Conservation (phyloP, 2,797 vertebrate genomes). For the Pseudochaenichthys georgianus region DNA sequence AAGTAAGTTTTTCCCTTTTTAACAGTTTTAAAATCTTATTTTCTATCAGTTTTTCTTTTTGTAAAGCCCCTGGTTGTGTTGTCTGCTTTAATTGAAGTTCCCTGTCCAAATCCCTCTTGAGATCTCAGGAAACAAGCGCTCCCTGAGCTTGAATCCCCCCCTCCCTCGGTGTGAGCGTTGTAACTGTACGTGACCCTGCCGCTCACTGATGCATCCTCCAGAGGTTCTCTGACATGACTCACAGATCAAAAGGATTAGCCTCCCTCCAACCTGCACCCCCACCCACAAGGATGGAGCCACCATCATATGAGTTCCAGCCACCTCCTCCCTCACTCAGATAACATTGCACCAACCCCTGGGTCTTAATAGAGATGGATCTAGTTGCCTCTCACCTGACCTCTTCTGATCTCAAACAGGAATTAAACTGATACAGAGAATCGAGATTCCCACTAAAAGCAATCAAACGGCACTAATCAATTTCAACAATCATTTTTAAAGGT, state of each 20-base stretch:
- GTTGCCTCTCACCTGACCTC: conserved; percentile 72
- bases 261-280: conserved; percentile 60
- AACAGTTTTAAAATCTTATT: not conserved
- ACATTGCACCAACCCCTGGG: conserved; percentile 61
- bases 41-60: not conserved
- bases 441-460: conserved; percentile 52
- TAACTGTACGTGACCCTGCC: conserved; percentile 74
- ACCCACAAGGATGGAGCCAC: conserved; percentile 50
- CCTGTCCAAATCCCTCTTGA: conserved; percentile 48
- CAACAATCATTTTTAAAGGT: conserved; percentile 64
- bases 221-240: conserved; percentile 77
- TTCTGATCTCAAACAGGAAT: conserved; percentile 64
- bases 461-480: conserved; percentile 62
- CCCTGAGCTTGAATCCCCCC: conserved; percentile 67
- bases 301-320: conserved; percentile 60
- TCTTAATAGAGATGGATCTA: conserved; percentile 79
- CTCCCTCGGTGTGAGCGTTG: conserved; percentile 39
- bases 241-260: conserved; percentile 83
- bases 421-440: conserved; percentile 55
- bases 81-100: conserved; percentile 42
- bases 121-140: conserved; percentile 61
- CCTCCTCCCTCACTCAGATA: conserved; percentile 65
- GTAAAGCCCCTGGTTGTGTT: not conserved
- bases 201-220: conserved; percentile 77
- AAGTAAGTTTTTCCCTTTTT: not conserved